Percentiles rank a stretch among this genome's conserved stretches.
Evolutionary conservation across 2,888 invertebrate species (phyloP).

Genomic region (Drosophila crucigera): DNA sequence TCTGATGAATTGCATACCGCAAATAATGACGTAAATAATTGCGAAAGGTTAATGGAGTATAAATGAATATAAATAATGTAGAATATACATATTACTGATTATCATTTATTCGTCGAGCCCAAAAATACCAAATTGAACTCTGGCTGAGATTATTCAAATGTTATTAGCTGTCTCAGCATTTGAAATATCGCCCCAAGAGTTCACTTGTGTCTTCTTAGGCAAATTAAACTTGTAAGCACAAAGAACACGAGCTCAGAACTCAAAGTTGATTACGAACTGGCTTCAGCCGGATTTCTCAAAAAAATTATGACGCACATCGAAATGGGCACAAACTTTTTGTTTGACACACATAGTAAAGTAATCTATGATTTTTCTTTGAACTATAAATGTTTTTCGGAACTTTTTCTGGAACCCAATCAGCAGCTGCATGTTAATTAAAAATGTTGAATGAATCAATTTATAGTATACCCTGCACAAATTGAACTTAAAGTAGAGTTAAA

Average conservation of each 20-base stretch:
- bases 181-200: neutral
- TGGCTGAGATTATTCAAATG: neutral
- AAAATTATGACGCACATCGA: neutral
- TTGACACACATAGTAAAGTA: neutral
- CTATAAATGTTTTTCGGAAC: neutral
- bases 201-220: neutral
- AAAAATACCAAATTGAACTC: neutral
- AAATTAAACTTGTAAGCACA: neutral
- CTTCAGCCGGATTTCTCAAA: neutral
- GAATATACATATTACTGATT: neutral
- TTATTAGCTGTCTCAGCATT: neutral
- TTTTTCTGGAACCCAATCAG: neutral
- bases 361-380: neutral
- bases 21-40: slow-evolving; percentile 7
- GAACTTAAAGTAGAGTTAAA: neutral
- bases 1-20: slow-evolving; percentile 42
- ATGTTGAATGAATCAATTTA: neutral
- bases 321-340: neutral
- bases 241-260: neutral
- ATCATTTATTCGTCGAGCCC: neutral
- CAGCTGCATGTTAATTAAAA: neutral
- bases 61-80: neutral
- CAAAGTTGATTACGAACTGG: neutral
- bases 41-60: neutral
- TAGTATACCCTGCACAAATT: neutral